phyloP scores from a whole-genome alignment of 2,113 vertebrate species.

The Anolis sagrei region DNA sequence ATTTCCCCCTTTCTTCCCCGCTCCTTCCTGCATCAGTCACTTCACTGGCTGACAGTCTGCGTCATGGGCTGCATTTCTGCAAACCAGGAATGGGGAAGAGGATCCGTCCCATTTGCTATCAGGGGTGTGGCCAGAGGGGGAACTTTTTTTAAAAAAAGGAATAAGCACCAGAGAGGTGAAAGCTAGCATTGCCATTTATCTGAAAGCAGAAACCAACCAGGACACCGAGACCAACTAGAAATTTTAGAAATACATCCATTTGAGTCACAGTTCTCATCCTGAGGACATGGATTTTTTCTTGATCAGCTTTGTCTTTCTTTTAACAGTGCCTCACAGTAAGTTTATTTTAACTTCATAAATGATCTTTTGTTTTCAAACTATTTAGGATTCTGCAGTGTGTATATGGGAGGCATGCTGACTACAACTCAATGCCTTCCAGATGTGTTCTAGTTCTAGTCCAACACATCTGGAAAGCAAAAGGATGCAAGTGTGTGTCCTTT shows the following conservation, averaged over 20 bases:
- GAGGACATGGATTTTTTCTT: neutral
- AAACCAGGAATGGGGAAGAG: neutral
- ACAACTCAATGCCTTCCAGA: too few species aligned
- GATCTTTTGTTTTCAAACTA: too few species aligned
- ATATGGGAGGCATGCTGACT: too few species aligned
- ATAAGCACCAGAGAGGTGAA: neutral
- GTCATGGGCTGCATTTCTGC: slow-evolving; percentile 7
- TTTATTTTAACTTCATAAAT: neutral
- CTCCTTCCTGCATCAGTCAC: neutral
- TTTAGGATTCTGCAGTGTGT: neutral
- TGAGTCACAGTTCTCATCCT: neutral
- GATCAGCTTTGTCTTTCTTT: neutral
- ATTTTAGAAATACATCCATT: neutral
- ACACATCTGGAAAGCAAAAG: neutral
- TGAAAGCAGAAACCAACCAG: neutral
- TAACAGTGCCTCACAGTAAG: slow-evolving; percentile 1
- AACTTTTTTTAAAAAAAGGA: neutral
- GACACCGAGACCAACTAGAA: neutral
- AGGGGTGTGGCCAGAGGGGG: neutral
- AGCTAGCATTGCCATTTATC: neutral
- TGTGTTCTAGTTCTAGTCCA: neutral
- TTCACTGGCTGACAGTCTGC: neutral
- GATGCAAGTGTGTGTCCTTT: too few species aligned
- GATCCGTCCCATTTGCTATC: neutral
- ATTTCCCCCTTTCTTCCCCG: neutral